Conservation (phyloP, 2,113 vertebrate species). For the Gnathonemus echidnorhynchus region DNA sequence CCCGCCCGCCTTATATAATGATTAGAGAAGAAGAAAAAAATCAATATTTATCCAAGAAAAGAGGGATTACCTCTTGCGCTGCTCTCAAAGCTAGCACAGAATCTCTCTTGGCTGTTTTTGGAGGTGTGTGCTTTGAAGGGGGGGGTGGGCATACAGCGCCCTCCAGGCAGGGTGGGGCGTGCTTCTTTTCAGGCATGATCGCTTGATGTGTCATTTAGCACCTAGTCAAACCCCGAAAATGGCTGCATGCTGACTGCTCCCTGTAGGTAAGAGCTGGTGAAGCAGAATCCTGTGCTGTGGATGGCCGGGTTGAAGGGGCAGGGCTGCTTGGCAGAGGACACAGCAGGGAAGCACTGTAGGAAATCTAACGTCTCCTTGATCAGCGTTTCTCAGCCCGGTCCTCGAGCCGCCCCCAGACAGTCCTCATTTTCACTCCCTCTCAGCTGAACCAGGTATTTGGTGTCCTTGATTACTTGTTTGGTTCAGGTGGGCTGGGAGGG, state of each 20-base stretch:
- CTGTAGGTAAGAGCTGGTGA: not conserved
- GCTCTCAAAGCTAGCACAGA: not conserved
- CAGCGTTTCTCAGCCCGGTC: not conserved
- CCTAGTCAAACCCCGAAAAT: not conserved
- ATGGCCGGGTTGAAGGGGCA: not conserved
- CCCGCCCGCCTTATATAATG: conserved; percentile 10
- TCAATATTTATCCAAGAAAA: conserved; percentile 19
- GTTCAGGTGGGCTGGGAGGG: not conserved
- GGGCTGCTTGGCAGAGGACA: not conserved
- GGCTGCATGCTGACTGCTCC: not conserved
- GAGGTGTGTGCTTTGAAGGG: not conserved
- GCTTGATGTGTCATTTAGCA: not conserved
- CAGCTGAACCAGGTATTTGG: not conserved
- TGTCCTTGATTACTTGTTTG: not conserved
- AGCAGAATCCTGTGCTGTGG: not conserved
- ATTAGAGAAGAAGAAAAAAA: not conserved
- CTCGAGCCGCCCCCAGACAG: not conserved
- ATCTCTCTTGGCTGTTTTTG: not conserved
- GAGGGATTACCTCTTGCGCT: conserved; percentile 1
- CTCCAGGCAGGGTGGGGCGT: not conserved
- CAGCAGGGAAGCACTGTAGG: not conserved
- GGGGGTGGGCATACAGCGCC: not conserved
- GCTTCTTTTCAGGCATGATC: not conserved
- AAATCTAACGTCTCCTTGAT: not conserved
- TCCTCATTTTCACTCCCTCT: not conserved